Conservation (phyloP, 1,140 invertebrate genomes). For the Riptortus pedestris region DNA sequence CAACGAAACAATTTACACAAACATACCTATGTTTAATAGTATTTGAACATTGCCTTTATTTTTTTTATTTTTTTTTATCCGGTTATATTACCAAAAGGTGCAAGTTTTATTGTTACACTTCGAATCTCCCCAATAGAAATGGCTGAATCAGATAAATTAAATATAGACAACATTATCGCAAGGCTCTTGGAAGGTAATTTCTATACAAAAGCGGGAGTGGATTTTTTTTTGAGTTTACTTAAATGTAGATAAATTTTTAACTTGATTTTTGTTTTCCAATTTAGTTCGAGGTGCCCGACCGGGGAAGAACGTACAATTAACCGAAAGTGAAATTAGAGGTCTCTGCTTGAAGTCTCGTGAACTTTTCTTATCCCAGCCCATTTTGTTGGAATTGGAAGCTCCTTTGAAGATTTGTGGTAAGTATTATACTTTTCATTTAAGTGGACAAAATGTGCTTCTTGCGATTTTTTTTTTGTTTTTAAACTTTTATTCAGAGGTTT, state of each 20-base stretch:
- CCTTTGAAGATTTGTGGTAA: constrained; percentile 45
- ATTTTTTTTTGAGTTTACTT: constrained; percentile 13
- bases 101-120: not conserved
- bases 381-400: constrained; percentile 44
- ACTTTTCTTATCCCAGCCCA: constrained; percentile 61
- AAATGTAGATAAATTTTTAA: constrained; percentile 8
- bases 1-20: not conserved
- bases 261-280: constrained; percentile 17
- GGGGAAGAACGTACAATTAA: constrained; percentile 62
- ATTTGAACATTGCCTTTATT: not conserved
- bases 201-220: not conserved
- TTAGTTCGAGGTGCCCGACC: constrained; percentile 55
- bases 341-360: constrained; percentile 41
- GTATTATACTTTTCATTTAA: constrained; percentile 46
- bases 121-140: not conserved
- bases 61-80: not conserved
- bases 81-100: not conserved
- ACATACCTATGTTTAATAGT: not conserved
- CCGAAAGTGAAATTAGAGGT: constrained; percentile 52
- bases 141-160: constrained; percentile 31
- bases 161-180: constrained; percentile 34
- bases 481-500: no score
- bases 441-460: constrained; percentile 54
- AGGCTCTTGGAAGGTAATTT: constrained; percentile 33
- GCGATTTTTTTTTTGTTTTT: constrained; percentile 45